Base-by-base conservation (phyloP, 37 sponge, comb jelly and placozoan genomes). In the Amphimedon queenslandica region DNA sequence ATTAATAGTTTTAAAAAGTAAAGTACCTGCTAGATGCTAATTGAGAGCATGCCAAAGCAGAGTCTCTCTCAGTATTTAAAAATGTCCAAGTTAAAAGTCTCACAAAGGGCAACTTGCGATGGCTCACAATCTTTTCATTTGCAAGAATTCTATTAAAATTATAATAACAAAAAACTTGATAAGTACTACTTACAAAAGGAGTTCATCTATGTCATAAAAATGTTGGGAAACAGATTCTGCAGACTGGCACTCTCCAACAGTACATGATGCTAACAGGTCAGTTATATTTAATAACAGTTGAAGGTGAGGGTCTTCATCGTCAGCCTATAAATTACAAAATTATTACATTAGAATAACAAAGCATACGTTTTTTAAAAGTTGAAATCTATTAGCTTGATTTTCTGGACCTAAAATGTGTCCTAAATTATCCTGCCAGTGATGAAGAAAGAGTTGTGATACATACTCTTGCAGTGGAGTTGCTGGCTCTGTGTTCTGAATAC, bases 211-310 rank as follows among this genome's bases (percentile, higher is more conserved):
- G 13, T 8, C 13, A 47, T 18, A 47, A 13, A 47, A 47, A 13
- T 47, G 13, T 47, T 89, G 90, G 33, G 87, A 91, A 37, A 91
- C 80, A 23, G 80, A 78, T 55, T 91, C 92, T 25, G 82, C 82
- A 61, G 81, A 86, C 24, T 53, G 58, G 29, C 78, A 82, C 66
- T 87, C 80, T 55, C 92, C 92, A 57, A 82, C 87, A 55, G 78
- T 63, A 70, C 92, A 91, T 0, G 92, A 61, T 36, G 87, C 92
- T 13, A 91, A 72, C 27, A 91, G 76, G 55, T 91, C 87, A 32
- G 76, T 81, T 41, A 86, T 37, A n/a, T 64, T 43, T 32, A 82
- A 30, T 27, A 86, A 76, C 42, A 76, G 40, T 5, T 24, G 23
- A 16, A 87, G 75, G 23, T 75, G 29, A 42, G 66, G 64, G 72